Base-by-base conservation (phyloP, 2,888 invertebrate species). In the Cantharis rustica region DNA sequence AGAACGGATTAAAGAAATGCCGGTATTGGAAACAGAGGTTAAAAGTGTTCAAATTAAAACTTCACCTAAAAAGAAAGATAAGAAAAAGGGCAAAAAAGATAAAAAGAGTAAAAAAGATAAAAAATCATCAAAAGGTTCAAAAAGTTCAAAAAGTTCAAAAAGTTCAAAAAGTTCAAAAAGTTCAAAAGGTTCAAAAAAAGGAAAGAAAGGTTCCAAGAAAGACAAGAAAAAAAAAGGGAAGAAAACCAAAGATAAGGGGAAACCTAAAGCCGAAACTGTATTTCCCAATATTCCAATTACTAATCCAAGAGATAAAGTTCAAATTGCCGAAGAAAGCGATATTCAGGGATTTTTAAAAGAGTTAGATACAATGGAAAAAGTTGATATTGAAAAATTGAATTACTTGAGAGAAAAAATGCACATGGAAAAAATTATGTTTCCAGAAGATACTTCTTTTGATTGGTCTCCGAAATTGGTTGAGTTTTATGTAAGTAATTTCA, bases 221-320 rank as follows among this genome's bases (percentile, higher is more conserved):
- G 17, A 2, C 10, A 71, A 16, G 23, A 31, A 23, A 15, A 27
- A 23, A 61, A 73, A 69, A 69, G 47, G 15, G 61, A 73, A 73
- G 27, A 16, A 17, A 64, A 15, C 3, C 7, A 66, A 47, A 72
- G 15, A 20, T 27, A 73, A 61, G 62, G 64, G 26, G 15, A 61
- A 27, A 63, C 16, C 31, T n/a, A 10, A 16, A 15, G 62, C 62
- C 7, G 76, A 78, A 3, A 20, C 79, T 1, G 27, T 74, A 17
- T 31, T 81, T 13, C 81, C 81, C 1, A 71, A 76, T n/a, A 69
- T 79, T 11, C 81, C 81, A 10, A 71, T 80, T 0, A 76, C 64
- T 15, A 80, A 80, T 26, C 27, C 69, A 10, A 68, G 81, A 62
- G 23, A 20, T 10, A 80, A 77, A 66, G 74, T 81, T 20, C 68